phyloP scores from a whole-genome alignment of 2,888 invertebrate species.

The Erannis defoliaria region DNA sequence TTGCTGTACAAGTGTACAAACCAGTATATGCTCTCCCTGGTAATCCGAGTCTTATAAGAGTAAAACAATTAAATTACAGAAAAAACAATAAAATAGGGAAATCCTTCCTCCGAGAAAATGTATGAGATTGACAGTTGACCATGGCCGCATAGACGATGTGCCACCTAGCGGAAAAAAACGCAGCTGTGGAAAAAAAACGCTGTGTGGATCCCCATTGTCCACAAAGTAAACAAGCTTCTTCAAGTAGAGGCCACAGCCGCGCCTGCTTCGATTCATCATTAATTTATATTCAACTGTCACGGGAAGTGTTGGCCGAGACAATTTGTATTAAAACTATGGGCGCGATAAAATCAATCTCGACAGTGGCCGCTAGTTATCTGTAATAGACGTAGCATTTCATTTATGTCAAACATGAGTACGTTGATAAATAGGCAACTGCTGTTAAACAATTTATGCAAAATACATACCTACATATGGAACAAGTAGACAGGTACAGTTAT shows the following conservation, averaged over 20 bases:
- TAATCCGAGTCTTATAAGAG: too few species aligned
- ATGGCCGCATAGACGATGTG: too few species aligned
- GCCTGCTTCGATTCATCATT: constrained; percentile 63
- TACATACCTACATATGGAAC: not conserved
- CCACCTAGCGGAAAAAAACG: too few species aligned
- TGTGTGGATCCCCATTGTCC: too few species aligned
- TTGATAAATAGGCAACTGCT: constrained; percentile 38
- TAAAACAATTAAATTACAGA: too few species aligned
- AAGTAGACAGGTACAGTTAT: not conserved
- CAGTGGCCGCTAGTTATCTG: constrained; percentile 39
- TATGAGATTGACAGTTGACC: too few species aligned
- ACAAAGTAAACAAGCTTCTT: constrained; percentile 19
- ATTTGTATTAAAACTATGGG: constrained; percentile 50
- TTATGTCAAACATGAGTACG: constrained; percentile 43
- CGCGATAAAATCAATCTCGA: constrained; percentile 46
- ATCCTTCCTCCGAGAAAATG: too few species aligned
- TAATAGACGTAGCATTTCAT: constrained; percentile 45
- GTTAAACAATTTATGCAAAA: constrained; percentile 33
- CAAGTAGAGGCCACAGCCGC: constrained; percentile 35
- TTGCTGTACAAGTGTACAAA: too few species aligned
- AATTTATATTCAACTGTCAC: constrained; percentile 69
- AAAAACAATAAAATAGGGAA: too few species aligned
- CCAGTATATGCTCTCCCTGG: too few species aligned
- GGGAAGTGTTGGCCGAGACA: constrained; percentile 65
- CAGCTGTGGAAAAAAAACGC: too few species aligned